Conservation (phyloP, 1,140 invertebrate species). For the Scaptomyza montana region DNA sequence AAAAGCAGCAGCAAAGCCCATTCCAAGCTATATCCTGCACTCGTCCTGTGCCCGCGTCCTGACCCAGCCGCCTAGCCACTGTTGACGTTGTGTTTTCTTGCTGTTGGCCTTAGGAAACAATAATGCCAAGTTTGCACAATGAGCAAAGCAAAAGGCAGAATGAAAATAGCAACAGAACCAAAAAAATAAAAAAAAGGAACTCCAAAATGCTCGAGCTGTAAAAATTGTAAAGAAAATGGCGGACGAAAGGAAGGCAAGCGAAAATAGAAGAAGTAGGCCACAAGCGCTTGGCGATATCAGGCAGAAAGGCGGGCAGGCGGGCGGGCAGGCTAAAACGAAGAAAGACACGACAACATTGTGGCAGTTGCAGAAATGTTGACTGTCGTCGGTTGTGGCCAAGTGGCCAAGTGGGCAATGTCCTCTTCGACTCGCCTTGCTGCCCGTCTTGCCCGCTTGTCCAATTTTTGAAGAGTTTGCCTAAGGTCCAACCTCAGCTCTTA, state of each 20-base stretch:
- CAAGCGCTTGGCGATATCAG: conserved; percentile 14
- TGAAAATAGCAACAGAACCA: conserved; percentile 26
- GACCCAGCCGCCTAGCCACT: conserved; percentile 58
- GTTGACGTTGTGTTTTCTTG: conserved; percentile 78
- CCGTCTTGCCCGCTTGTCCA: conserved; percentile 15
- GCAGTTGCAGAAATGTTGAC: conserved; percentile 79
- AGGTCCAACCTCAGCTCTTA: conserved; percentile 39
- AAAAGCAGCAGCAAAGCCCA: conserved; percentile 6
- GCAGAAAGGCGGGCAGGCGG: no score
- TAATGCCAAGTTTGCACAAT: conserved; percentile 83
- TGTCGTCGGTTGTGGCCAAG: conserved; percentile 57
- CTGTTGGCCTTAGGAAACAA: conserved; percentile 81
- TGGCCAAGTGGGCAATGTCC: conserved; percentile 46
- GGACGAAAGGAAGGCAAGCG: conserved; percentile 28
- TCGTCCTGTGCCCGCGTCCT: conserved; percentile 17
- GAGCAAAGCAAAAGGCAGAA: conserved; percentile 58
- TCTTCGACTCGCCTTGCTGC: conserved; percentile 25
- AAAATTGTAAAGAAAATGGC: conserved; percentile 74
- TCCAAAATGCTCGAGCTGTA: conserved; percentile 74
- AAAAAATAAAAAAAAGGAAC: conserved; percentile 39
- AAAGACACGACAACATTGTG: conserved; percentile 70
- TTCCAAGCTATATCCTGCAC: conserved; percentile 4
- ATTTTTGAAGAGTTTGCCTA: conserved; percentile 60
- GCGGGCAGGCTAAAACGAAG: conserved; percentile 48
- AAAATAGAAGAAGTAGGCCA: conserved; percentile 64